phyloP scores from a whole-genome alignment of 2,888 invertebrate species.

The Ditylenchus weischeri region DNA sequence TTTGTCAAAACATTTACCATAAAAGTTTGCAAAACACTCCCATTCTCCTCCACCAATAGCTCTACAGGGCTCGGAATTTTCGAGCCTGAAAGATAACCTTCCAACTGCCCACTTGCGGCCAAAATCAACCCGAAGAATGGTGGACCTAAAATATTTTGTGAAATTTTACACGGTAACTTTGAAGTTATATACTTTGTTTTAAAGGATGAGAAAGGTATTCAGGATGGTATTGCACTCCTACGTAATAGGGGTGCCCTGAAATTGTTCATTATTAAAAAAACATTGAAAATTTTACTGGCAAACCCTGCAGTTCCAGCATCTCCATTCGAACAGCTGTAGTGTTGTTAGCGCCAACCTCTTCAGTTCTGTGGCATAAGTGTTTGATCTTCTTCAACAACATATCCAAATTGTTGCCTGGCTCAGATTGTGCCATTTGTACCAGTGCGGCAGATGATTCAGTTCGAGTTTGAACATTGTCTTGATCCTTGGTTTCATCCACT shows the following conservation, averaged over 20 bases:
- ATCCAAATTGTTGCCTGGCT: conserved; percentile 15
- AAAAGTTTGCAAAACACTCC: not conserved
- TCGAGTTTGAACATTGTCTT: conserved; percentile 29
- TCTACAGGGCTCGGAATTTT: conserved; percentile 7
- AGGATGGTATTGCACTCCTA: conserved; percentile 94
- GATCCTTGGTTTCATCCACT: conserved; percentile 64
- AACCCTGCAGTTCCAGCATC: conserved; percentile 75
- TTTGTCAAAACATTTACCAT: not conserved
- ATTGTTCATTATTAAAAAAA: conserved; percentile 5
- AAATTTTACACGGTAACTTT: not conserved
- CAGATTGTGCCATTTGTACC: conserved; percentile 39
- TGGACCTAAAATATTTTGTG: conserved; percentile 62
- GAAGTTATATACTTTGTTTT: conserved; percentile 65
- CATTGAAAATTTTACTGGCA: not conserved
- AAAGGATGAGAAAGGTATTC: conserved; percentile 76
- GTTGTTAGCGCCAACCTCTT: conserved; percentile 39
- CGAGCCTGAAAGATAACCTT: conserved; percentile 9
- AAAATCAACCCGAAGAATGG: conserved; percentile 90
- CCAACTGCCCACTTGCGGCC: conserved; percentile 75
- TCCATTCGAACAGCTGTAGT: conserved; percentile 77
- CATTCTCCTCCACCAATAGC: not conserved
- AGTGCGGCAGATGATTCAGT: conserved; percentile 44
- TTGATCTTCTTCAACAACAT: conserved; percentile 45
- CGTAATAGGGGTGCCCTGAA: conserved; percentile 80
- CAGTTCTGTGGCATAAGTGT: conserved; percentile 50